Base-by-base conservation (phyloP, 1,140 invertebrate genomes). In the Stratiolaelaps scimitus region DNA sequence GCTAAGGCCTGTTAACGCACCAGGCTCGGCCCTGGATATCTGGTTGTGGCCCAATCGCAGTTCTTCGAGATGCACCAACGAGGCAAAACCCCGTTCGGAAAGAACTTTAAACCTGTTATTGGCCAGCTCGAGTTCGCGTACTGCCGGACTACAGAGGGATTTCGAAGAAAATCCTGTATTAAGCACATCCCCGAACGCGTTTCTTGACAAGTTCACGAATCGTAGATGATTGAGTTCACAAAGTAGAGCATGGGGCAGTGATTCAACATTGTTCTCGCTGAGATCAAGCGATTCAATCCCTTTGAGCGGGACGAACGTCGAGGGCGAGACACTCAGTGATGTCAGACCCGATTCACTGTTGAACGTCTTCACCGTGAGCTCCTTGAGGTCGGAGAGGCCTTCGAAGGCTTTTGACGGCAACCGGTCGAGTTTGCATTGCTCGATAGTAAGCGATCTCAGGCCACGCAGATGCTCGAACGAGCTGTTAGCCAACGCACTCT, bases 251-350 rank as follows among this genome's bases (percentile, higher is more conserved):
- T 78, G 74, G 44, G 87, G 86, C 44, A 87, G 76, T 20, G 80
- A 84, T 83, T 84, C 86, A 48, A 89, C 83, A 72, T 88, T 87
- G 76, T 89, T 89, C 70, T 85, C 83, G 65, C 81, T 82, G 10
- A 91, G 75, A 76, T 89, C 83, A 67, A 90, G 77, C 68, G 80
- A 77, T 67, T 82, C 79, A 30, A 89, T 77, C 71, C 84, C 80
- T 45, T 80, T 78, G 65, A 88, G 76, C 10, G 84, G 83, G 15
- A 80, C 75, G 65, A 88, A 81, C 80, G 67, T 72, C 86, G 85
- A 70, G 82, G 81, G 64, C 80, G 83, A 75, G 88, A 91, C 15
- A 83, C 85, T 15, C 83, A 92, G 75, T 71, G 84, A 84, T 23
- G 79, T 80, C n/a, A 81, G 78, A 82, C 83, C 86, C 86, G 88